Evolutionary conservation across 2,888 invertebrate genomes (phyloP).

Genomic region (Embidobia sp.): DNA sequence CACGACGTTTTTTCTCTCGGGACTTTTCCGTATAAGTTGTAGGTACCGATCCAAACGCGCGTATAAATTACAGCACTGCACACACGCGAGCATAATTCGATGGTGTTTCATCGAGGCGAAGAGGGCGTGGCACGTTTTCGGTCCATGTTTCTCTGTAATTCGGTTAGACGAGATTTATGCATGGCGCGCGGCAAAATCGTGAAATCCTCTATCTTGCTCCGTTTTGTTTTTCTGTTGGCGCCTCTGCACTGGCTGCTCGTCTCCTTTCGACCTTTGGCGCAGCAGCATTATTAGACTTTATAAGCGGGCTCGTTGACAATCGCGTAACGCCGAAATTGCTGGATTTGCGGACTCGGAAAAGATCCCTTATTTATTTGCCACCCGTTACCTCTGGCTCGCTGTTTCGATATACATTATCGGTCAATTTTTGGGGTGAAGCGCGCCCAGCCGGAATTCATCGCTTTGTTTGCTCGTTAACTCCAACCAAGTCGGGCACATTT

Average conservation of each 20-base stretch:
- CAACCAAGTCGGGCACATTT: conserved; percentile 55
- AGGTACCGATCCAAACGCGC: conserved; percentile 17
- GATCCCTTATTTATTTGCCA: conserved; percentile 77
- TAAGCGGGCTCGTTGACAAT: conserved; percentile 78
- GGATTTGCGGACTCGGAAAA: conserved; percentile 57
- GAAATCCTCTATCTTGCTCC: conserved; percentile 66
- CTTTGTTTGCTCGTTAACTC: conserved; percentile 75
- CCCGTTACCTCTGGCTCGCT: conserved; percentile 66
- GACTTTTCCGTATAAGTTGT: conserved; percentile 25
- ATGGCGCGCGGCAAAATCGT: conserved; percentile 71
- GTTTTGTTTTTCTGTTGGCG: conserved; percentile 61
- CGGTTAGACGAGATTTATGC: conserved; percentile 81
- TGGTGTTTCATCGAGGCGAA: conserved; percentile 76
- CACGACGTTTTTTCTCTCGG: conserved; percentile 6
- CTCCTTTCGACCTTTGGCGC: conserved; percentile 61
- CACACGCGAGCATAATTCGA: conserved; percentile 67
- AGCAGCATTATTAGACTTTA: conserved; percentile 80
- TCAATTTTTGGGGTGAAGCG: conserved; percentile 78
- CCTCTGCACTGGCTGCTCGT: conserved; percentile 34
- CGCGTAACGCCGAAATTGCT: conserved; percentile 78
- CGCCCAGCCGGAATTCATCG: conserved; percentile 80
- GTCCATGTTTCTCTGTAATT: conserved; percentile 79
- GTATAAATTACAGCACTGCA: conserved; percentile 50
- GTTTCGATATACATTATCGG: conserved; percentile 75
- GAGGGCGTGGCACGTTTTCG: conserved; percentile 76